Evolutionary conservation across 2,113 vertebrate species (phyloP), one percentile per base, ranked within the genome.

Genomic region (Nettapus auritus): DNA sequence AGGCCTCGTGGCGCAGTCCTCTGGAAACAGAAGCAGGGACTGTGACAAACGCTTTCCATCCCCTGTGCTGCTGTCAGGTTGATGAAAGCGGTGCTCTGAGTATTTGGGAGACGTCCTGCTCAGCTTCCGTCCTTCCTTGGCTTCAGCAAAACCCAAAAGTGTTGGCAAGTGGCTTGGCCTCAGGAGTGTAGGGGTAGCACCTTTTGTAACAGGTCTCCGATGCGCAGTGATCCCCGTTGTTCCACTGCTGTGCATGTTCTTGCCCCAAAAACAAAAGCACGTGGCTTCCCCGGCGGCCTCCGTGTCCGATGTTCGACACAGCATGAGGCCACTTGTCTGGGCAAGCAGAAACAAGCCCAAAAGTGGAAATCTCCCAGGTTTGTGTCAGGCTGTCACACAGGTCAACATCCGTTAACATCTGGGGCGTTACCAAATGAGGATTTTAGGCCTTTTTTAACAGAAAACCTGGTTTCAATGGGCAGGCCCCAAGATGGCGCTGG

Each of bases 171-270:
- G 38, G 36, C 26, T 64, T 19, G 6, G 76, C n/a, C 52, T 34
- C 21, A 29, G 59, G 76, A 55, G 18, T 13, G 55, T 15, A 7
- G 14, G 22, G 29, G 60, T 12, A 25, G 26, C 48, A 38, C 44
- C 46, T 77, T n/a, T 42, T 56, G 4, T 36, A 18, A 17, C 1
- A 6, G 13, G 29, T 48, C 71, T 60, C 18, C 0, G 1, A 7
- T 4, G 38, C 0, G 50, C 13, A 1, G 0, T 34, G 10, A 7
- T 15, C 33, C 52, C 42, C 0, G 0, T 6, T 29, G 31, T 29
- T 26, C 46, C 29, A 0, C 31, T 73, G 55, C 25, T 33, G 21
- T 55, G 55, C 55, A 4, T 3, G 18, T 42, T 75, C 33, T 20
- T 12, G 12, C 33, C 55, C 55, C 23, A 4, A 33, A 59, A 20